These are phyloP conservation scores for Eurytoma adleriae DNA, from an alignment of 2,888 invertebrate genomes.

Conservation along the genomic window DNA sequence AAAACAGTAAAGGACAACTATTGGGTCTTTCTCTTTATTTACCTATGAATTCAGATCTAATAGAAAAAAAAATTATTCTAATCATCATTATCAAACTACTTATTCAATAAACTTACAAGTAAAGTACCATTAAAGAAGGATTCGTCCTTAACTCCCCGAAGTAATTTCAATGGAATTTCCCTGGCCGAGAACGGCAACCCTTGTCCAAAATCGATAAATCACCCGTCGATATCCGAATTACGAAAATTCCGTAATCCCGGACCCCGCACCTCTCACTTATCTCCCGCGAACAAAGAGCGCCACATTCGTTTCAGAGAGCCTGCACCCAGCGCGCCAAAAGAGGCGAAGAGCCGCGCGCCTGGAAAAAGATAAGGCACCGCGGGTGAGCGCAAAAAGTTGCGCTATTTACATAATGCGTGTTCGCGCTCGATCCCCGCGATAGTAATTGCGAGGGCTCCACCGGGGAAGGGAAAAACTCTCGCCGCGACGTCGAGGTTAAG, in stretches of 20 bases:
- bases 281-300: not conserved
- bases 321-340: not conserved
- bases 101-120: no score
- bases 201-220: not conserved
- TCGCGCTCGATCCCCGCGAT: not conserved
- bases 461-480: slow-evolving; percentile 14
- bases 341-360: not conserved
- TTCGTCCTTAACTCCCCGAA: no score
- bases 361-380: slow-evolving; percentile 9
- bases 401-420: slow-evolving; percentile 49
- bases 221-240: not conserved
- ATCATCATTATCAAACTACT: no score
- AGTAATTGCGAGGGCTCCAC: slow-evolving; percentile 4
- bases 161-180: no score
- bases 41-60: no score
- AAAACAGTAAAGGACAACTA: no score
- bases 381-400: slow-evolving; percentile 9
- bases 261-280: not conserved
- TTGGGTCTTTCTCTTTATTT: no score
- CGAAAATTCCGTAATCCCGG: not conserved
- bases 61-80: no score
- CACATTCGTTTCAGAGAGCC: not conserved
- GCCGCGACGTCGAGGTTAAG: not conserved
- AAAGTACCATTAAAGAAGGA: no score
- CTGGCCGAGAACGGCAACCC: no score